Base-by-base conservation (phyloP, 2,888 invertebrate species). In the Dusona sp. region DNA sequence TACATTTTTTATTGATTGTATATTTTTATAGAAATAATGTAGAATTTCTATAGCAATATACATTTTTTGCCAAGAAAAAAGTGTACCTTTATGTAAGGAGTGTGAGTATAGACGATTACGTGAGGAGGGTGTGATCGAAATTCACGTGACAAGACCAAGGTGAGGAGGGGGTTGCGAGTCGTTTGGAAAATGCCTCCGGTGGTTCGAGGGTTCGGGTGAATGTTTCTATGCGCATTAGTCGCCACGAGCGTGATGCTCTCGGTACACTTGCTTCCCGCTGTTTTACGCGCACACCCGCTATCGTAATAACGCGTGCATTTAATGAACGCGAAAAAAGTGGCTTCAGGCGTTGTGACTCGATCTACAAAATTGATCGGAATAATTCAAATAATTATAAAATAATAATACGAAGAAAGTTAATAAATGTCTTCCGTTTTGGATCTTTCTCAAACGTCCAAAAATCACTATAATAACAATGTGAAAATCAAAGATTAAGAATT, bases 61-160 rank as follows among this genome's bases (percentile, higher is more conserved):
- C 16, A 6, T 61, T 29, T 61, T 29, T 6, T 29, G 29, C 16
- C n/a, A n/a, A n/a, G 29, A 61, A 29, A 61, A 61, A 29, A 16
- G 29, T 54, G 29, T 61, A 6, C 61, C 13, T 57, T 57, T 4
- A 13, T 54, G 57, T 25, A 25, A 3, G 29, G 61, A 6, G 29
- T 29, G 29, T 16, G 61, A 29, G 61, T 33, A n/a, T 72, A 33
- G 9, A 33, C 51, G 9, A n/a, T 16, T n/a, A 51, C 9, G 19
- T 72, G 29, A 6, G 25, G 67, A 81, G 75, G 84, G 84, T 54
- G 79, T 82, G 77, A 88, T 88, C 86, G 84, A 88, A 88, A 88
- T 84, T 86, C 68, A 84, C 83, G 86, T 70, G 86, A 87, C 80
- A 25, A 65, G 74, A 36, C 1, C 6, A 54, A 61, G 45, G 36